Evolutionary conservation across 2,113 vertebrate species (phyloP).

Genomic region (Neoarius graeffei): DNA sequence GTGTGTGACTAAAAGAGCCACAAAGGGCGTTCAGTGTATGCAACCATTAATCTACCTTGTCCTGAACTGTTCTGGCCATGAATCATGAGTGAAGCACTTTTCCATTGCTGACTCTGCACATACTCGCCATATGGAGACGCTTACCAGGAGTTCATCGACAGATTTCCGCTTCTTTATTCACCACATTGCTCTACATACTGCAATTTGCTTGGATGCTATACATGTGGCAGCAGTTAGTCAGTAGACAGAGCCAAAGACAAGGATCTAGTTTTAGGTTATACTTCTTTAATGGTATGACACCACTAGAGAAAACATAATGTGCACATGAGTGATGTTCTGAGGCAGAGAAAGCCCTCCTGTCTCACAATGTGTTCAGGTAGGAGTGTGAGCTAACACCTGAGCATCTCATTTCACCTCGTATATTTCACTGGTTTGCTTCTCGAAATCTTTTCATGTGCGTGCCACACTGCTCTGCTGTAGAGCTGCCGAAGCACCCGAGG

Average conservation of each 20-base stretch:
- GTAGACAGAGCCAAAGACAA: conserved; percentile 47
- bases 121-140: conserved; percentile 71
- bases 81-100: conserved; percentile 11
- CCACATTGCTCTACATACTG: conserved; percentile 51
- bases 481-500: conserved; percentile 8
- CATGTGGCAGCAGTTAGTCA: conserved; percentile 68
- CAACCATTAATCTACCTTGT: conserved; percentile 3
- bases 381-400: conserved; percentile 12
- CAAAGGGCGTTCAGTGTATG: not conserved
- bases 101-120: conserved; percentile 48
- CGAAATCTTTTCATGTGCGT: conserved; percentile 7
- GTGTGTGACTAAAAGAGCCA: not conserved
- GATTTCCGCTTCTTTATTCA: conserved; percentile 63
- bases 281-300: not conserved
- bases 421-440: conserved; percentile 15
- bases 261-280: conserved; percentile 28
- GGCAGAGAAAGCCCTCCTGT: not conserved
- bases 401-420: conserved; percentile 31
- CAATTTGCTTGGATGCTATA: conserved; percentile 61
- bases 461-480: not conserved
- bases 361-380: not conserved
- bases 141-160: conserved; percentile 76
- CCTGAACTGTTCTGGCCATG: conserved; percentile 28
- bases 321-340: conserved; percentile 17
- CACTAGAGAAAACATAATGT: not conserved